Evolutionary conservation across 2,888 invertebrate species (phyloP).

Genomic region (Crossocerus cetratus): DNA sequence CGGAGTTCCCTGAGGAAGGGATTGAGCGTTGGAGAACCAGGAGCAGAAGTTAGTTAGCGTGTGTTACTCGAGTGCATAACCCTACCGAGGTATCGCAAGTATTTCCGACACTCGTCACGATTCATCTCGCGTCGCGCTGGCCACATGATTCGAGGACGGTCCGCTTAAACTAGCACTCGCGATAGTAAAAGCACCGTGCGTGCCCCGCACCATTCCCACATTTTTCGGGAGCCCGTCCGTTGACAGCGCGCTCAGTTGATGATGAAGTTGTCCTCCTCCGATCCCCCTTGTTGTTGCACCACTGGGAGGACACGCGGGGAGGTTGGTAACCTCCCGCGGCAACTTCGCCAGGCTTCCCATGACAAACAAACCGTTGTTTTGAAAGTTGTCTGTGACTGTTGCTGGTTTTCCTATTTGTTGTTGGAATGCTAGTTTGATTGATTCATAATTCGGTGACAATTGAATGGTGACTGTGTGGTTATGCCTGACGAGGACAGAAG

Average conservation of each 20-base stretch:
- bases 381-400: no score
- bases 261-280: constrained; percentile 54
- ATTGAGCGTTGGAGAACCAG: constrained; percentile 8
- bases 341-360: no score
- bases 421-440: no score
- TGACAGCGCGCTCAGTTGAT: constrained; percentile 65
- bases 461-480: no score
- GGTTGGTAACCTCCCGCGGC: no score
- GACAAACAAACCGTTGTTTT: no score
- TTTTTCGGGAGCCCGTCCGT: constrained; percentile 52
- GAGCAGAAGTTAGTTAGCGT: constrained; percentile 32
- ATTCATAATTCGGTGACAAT: no score
- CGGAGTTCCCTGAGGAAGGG: neutral
- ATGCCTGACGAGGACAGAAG: no score
- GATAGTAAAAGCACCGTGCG: constrained; percentile 14
- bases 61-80: constrained; percentile 60
- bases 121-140: constrained; percentile 89
- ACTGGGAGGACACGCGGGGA: no score
- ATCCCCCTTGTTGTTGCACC: constrained; percentile 10
- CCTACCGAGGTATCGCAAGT: constrained; percentile 91
- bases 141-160: constrained; percentile 78
- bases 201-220: constrained; percentile 52
- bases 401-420: no score
- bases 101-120: constrained; percentile 92
- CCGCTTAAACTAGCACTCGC: constrained; percentile 33